Evolutionary conservation across 2,113 vertebrate species (phyloP).

Genomic region (Sorex araneus): DNA sequence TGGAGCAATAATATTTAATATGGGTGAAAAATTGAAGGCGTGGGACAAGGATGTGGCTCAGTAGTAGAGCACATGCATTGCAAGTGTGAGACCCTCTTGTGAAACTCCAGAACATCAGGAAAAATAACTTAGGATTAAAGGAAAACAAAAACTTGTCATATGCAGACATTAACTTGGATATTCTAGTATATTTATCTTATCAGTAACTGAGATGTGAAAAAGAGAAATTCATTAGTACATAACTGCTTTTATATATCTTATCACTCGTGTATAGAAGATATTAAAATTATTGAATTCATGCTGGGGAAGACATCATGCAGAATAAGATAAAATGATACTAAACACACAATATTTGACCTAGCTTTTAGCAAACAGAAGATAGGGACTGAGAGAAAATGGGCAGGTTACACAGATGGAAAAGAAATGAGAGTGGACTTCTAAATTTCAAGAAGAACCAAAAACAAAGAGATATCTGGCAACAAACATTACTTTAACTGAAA

Average conservation of each 20-base stretch:
- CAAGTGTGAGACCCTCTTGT: too few relatives aligned
- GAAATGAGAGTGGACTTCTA: background rate
- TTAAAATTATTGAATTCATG: background rate
- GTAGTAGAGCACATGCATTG: too few relatives aligned
- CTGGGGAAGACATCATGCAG: background rate
- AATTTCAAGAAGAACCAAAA: background rate
- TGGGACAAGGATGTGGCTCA: too few relatives aligned
- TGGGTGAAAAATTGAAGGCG: too few relatives aligned
- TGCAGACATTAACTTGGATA: background rate
- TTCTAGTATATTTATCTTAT: background rate
- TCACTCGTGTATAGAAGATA: background rate
- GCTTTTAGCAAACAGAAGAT: background rate
- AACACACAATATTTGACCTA: background rate
- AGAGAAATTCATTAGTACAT: slow-evolving; percentile 18
- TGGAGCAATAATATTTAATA: too few relatives aligned
- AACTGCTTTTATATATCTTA: background rate
- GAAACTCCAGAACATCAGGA: too few relatives aligned
- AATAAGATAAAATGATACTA: background rate
- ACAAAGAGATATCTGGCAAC: background rate
- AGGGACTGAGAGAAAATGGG: too few relatives aligned
- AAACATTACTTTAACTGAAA: background rate
- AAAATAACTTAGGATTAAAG: too few relatives aligned
- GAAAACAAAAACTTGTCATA: background rate
- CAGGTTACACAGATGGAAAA: background rate
- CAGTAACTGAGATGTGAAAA: background rate